Percentiles rank a stretch among this genome's conserved stretches.
Evolutionary conservation across 1,140 invertebrate species (phyloP).

Genomic region (Lordiphosa clarofinis): DNA sequence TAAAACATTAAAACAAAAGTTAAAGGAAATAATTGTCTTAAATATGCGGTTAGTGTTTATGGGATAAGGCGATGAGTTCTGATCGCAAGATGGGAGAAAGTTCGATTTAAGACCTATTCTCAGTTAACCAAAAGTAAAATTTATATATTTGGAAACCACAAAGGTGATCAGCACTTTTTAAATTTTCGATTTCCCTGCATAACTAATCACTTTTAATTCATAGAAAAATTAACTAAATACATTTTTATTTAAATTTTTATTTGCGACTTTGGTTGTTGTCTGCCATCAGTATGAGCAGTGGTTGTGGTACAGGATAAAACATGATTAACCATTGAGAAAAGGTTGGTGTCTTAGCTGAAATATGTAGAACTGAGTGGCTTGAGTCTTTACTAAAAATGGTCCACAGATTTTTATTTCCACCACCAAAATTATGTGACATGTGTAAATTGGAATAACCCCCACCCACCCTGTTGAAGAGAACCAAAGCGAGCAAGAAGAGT

Average conservation of each 20-base stretch:
- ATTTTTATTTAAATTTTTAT: too few relatives aligned
- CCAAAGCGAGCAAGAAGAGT: background rate
- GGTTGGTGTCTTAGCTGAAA: constrained; percentile 14
- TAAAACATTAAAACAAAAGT: constrained; percentile 44
- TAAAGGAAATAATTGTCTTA: constrained; percentile 38
- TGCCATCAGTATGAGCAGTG: background rate
- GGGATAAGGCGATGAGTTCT: background rate
- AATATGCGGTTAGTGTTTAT: constrained; percentile 33
- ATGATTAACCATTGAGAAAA: too few relatives aligned
- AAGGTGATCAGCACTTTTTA: too few relatives aligned
- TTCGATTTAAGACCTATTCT: too few relatives aligned
- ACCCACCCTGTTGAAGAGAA: constrained; percentile 27
- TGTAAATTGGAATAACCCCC: constrained; percentile 17
- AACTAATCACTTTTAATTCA: too few relatives aligned
- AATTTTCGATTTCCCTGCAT: too few relatives aligned
- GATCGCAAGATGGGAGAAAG: too few relatives aligned
- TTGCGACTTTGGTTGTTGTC: too few relatives aligned
- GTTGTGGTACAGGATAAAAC: constrained; percentile 8
- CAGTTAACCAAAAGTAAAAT: too few relatives aligned
- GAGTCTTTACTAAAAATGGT: too few relatives aligned
- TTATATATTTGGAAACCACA: too few relatives aligned
- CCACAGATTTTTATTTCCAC: constrained; percentile 13
- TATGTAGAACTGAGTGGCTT: constrained; percentile 2
- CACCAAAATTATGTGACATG: constrained; percentile 11
- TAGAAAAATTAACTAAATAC: too few relatives aligned